A percentile compares a stretch with the other conserved stretches of the same genome.
Conservation (phyloP, 2,888 invertebrate genomes). For the Rugalucina vietnamica region DNA sequence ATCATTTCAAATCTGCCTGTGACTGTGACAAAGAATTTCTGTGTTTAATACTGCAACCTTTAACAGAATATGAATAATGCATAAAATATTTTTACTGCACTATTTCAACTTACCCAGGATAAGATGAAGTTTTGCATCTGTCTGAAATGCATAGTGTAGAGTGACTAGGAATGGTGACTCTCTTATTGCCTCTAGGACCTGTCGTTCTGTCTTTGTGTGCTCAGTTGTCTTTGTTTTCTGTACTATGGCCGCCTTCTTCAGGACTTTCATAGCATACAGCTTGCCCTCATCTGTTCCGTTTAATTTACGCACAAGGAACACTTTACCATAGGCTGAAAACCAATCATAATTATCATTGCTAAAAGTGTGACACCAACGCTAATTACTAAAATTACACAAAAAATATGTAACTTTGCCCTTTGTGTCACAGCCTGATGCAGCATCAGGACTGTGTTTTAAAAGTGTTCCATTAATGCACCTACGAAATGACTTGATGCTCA, state of each 20-base stretch:
- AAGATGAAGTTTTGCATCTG: constrained; percentile 97
- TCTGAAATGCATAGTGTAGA: constrained; percentile 99
- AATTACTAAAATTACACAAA: too few species aligned
- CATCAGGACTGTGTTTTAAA: too few species aligned
- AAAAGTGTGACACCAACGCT: too few species aligned
- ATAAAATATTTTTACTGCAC: too few species aligned
- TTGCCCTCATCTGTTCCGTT: constrained; percentile 93
- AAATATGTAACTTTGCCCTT: too few species aligned
- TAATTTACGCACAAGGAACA: constrained; percentile 95
- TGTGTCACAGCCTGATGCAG: too few species aligned
- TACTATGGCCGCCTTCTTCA: constrained; percentile 97
- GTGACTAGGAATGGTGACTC: constrained; percentile 98
- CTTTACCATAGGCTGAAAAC: constrained; percentile 88
- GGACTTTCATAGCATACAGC: constrained; percentile 98
- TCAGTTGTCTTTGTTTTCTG: constrained; percentile 88
- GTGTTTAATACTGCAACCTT: too few species aligned
- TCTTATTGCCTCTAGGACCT: constrained; percentile 97
- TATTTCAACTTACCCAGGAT: constrained; percentile 96
- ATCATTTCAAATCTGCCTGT: too few species aligned
- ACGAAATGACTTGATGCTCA: too few species aligned
- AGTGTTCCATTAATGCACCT: too few species aligned
- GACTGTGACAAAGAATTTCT: too few species aligned
- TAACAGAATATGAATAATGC: too few species aligned
- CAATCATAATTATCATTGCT: neutral
- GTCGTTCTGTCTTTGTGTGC: constrained; percentile 98